These are phyloP conservation scores for Pseudococcus viburni DNA, from an alignment of 2,888 invertebrate genomes.

Conservation along the genomic window DNA sequence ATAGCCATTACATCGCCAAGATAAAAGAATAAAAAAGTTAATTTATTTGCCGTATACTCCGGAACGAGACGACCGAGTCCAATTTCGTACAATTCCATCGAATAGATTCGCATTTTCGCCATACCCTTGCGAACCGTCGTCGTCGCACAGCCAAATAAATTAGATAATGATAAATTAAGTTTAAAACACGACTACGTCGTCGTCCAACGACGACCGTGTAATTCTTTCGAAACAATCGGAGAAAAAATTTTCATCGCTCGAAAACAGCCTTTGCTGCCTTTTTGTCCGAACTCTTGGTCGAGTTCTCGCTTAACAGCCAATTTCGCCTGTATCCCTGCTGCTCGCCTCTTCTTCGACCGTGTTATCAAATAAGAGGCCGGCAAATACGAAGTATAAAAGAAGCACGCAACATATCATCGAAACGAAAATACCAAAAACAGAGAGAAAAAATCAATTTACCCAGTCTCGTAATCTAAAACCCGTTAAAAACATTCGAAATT, in stretches of 20 bases:
- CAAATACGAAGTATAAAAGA: too few relatives aligned
- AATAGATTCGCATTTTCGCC: neutral
- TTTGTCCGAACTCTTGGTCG: neutral
- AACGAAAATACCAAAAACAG: neutral
- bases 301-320: too few relatives aligned
- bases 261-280: neutral
- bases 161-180: conserved; percentile 44
- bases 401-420: too few relatives aligned
- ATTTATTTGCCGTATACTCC: conserved; percentile 4
- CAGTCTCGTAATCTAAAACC: conserved; percentile 22
- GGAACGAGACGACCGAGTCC: neutral
- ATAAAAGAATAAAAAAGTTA: conserved; percentile 39
- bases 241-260: neutral
- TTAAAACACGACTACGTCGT: neutral
- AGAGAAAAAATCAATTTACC: conserved; percentile 4
- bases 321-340: too few relatives aligned
- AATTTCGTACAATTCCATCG: conserved; percentile 30
- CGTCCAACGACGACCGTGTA: neutral
- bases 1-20: neutral
- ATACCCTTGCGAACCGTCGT: neutral
- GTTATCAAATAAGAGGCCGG: too few relatives aligned
- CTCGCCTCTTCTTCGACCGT: too few relatives aligned
- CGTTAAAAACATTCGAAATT: neutral
- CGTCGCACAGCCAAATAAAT: conserved; percentile 2
- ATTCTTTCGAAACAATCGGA: neutral